Percentiles rank a stretch among this genome's conserved stretches.
These are phyloP conservation scores for Neolamprologus tretocephalus DNA, from an alignment of 2,113 vertebrate species.

Conservation along the genomic window DNA sequence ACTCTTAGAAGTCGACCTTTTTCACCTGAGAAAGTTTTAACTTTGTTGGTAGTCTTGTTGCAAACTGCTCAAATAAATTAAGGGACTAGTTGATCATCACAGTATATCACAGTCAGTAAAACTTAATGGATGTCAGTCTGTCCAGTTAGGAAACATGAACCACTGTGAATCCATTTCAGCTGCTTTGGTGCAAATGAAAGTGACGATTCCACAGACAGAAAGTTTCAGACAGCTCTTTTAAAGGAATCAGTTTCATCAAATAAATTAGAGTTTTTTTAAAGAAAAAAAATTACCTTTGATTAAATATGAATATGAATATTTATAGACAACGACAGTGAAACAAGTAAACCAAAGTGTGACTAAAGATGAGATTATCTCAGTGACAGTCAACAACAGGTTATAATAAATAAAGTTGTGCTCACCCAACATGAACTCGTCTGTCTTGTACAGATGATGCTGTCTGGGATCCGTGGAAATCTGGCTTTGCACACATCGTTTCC, in stretches of 20 bases:
- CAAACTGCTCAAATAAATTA: not conserved
- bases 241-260: not conserved
- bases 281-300: not conserved
- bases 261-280: not conserved
- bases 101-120: accelerated
- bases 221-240: not conserved
- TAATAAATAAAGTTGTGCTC: not conserved
- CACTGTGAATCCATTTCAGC: not conserved
- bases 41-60: accelerated
- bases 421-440: accelerated
- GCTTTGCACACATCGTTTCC: slow-evolving; percentile 1
- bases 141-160: not conserved
- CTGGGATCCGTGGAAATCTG: accelerated
- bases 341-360: not conserved
- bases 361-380: not conserved
- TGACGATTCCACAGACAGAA: not conserved
- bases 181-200: not conserved
- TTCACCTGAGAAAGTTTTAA: not conserved
- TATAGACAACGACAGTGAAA: not conserved
- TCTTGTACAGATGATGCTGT: not conserved
- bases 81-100: not conserved
- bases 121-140: not conserved
- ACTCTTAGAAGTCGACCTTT: not conserved
- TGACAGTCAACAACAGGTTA: not conserved
- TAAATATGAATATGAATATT: accelerated